phyloP scores from a whole-genome alignment of 2,797 vertebrate genomes.

The Chaenodraco wilsoni region DNA sequence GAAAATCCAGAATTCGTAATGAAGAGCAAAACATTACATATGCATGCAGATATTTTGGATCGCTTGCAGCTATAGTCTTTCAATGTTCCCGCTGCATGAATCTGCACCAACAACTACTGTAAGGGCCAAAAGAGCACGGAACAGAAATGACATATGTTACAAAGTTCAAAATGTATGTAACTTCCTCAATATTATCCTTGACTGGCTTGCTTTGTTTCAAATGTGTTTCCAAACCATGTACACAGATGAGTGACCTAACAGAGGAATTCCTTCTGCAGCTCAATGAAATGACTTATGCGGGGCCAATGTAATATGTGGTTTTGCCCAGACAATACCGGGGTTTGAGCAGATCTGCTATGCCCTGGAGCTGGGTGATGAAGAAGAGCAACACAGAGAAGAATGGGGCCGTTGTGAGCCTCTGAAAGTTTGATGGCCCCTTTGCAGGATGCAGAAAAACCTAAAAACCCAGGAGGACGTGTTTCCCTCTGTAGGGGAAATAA shows the following conservation, averaged over 20 bases:
- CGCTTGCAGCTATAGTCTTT: slow-evolving; percentile 64
- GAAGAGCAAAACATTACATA: slow-evolving; percentile 82
- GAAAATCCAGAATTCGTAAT: slow-evolving; percentile 84
- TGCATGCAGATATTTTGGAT: slow-evolving; percentile 75
- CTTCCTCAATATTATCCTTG: slow-evolving; percentile 88
- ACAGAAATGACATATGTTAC: slow-evolving; percentile 73
- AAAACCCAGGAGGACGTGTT: slow-evolving; percentile 47
- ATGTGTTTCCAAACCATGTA: slow-evolving; percentile 85
- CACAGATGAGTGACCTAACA: slow-evolving; percentile 84
- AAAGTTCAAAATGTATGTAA: slow-evolving; percentile 82
- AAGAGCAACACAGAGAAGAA: slow-evolving; percentile 84
- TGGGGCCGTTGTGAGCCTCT: slow-evolving; percentile 73
- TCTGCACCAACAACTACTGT: slow-evolving; percentile 44
- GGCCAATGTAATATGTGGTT: slow-evolving; percentile 86
- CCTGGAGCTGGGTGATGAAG: slow-evolving; percentile 84
- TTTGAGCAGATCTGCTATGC: slow-evolving; percentile 75
- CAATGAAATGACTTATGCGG: slow-evolving; percentile 83
- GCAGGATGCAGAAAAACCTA: slow-evolving; percentile 72
- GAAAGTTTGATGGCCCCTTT: slow-evolving; percentile 66
- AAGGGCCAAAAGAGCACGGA: slow-evolving; percentile 61
- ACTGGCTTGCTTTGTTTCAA: slow-evolving; percentile 84
- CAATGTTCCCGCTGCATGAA: slow-evolving; percentile 60
- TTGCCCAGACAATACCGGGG: slow-evolving; percentile 79
- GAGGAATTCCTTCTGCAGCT: slow-evolving; percentile 82
- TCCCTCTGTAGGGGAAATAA: slow-evolving; percentile 26